phyloP scores from a whole-genome alignment of 2,888 invertebrate genomes.

The Scaptodrosophila latifasciaeformis region DNA sequence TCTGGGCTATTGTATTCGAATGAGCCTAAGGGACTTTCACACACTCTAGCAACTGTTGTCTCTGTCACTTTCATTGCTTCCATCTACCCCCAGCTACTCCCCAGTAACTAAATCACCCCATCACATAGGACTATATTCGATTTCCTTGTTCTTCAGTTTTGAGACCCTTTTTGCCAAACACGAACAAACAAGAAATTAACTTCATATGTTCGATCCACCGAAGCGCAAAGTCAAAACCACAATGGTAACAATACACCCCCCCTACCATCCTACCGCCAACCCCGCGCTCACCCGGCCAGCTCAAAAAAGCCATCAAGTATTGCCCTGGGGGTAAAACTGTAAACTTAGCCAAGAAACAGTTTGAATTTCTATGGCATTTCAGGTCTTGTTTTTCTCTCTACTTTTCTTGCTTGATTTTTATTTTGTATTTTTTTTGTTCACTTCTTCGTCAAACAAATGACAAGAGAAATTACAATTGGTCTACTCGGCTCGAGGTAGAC shows the following conservation, averaged over 20 bases:
- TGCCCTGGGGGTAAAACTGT: slow-evolving; percentile 11
- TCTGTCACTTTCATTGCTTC: too few species aligned
- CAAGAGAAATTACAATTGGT: slow-evolving; percentile 31
- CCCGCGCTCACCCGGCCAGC: not conserved
- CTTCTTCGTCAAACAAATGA: slow-evolving; percentile 36
- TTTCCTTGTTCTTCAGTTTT: not conserved
- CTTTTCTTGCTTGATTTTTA: not conserved
- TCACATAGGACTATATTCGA: too few species aligned
- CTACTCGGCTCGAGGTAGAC: not conserved
- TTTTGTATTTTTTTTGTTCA: too few species aligned
- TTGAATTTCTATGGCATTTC: slow-evolving; percentile 36
- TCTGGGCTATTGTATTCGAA: too few species aligned
- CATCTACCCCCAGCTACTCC: too few species aligned
- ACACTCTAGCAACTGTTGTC: not conserved
- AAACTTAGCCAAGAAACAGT: slow-evolving; percentile 15
- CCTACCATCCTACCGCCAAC: not conserved
- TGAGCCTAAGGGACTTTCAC: too few species aligned
- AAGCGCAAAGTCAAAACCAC: slow-evolving; percentile 32
- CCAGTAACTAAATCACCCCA: too few species aligned
- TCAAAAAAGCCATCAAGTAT: too few species aligned
- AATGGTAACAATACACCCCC: not conserved
- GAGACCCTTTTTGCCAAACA: slow-evolving; percentile 40
- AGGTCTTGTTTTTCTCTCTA: slow-evolving; percentile 23
- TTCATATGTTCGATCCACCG: slow-evolving; percentile 49
- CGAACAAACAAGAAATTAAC: slow-evolving; percentile 54